Evolutionary conservation across 2,113 vertebrate genomes (phyloP).

Genomic region (Rhinolophus sinicus): DNA sequence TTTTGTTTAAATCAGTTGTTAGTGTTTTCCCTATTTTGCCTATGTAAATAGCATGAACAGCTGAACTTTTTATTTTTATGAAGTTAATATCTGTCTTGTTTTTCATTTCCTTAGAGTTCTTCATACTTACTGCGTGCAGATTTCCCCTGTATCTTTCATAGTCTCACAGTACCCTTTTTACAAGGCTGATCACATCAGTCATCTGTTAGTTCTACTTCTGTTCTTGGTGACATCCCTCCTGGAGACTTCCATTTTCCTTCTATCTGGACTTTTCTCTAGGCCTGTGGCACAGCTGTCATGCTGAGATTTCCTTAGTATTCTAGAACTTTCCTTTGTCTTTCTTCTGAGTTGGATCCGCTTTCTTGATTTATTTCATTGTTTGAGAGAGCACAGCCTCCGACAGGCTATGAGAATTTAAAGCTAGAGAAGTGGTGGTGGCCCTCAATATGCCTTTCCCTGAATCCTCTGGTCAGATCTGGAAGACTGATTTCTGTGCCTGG

Average conservation of each 20-base stretch:
- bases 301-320: background rate
- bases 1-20: background rate
- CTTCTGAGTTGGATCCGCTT: background rate
- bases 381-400: background rate
- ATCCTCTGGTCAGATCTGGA: rapidly evolving
- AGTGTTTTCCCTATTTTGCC: background rate
- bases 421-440: rapidly evolving
- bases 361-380: background rate
- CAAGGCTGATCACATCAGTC: background rate
- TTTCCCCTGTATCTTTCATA: rapidly evolving
- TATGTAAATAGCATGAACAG: background rate
- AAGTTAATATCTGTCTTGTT: background rate
- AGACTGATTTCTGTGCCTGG: background rate
- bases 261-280: background rate
- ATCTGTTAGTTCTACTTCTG: background rate
- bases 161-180: background rate
- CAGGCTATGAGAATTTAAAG: background rate
- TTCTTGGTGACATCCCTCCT: background rate
- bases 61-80: background rate
- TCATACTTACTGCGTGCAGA: background rate
- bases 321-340: background rate
- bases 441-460: too few species aligned
- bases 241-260: background rate
- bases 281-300: background rate
- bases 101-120: background rate